A percentile compares a stretch with the other conserved stretches of the same genome.
Conservation (phyloP, 2,888 invertebrate species). For the Didymodactylos carnosus region DNA sequence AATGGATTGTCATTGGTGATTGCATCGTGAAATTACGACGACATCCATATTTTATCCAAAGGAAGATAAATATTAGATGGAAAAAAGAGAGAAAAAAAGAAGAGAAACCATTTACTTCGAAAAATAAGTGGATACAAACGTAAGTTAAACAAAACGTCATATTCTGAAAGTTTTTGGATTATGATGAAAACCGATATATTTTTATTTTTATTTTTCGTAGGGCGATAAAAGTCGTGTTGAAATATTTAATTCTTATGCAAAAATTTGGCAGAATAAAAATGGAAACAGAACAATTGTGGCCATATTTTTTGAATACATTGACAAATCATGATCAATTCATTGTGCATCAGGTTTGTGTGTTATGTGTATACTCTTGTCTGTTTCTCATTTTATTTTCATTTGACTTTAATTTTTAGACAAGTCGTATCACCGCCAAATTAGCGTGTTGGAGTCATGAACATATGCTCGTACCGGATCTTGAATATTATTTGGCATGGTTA, state of each 20-base stretch:
- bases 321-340: slow-evolving; percentile 63
- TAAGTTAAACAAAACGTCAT: no score
- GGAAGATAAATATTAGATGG: no score
- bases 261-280: no score
- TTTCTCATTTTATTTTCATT: slow-evolving; percentile 93
- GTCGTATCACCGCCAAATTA: slow-evolving; percentile 85
- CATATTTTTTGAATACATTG: slow-evolving; percentile 17
- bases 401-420: slow-evolving; percentile 27
- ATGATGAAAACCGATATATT: no score
- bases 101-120: no score
- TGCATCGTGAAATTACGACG: no score
- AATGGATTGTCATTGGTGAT: no score
- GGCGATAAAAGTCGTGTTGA: slow-evolving; percentile 11
- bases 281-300: slow-evolving; percentile 46
- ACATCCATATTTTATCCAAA: no score
- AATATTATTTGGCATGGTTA: slow-evolving; percentile 88
- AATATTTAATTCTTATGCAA: slow-evolving; percentile 7
- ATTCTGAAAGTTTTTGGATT: no score
- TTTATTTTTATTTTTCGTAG: neutral
- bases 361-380: slow-evolving; percentile 79
- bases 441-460: slow-evolving; percentile 84
- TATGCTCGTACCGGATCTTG: slow-evolving; percentile 85
- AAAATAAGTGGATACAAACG: no score
- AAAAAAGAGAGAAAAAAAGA: no score
- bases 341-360: slow-evolving; percentile 81